Evolutionary conservation across 1,140 invertebrate genomes (phyloP), one percentile per base, ranked within the genome.

Genomic region (Acromyrmex echinatior): DNA sequence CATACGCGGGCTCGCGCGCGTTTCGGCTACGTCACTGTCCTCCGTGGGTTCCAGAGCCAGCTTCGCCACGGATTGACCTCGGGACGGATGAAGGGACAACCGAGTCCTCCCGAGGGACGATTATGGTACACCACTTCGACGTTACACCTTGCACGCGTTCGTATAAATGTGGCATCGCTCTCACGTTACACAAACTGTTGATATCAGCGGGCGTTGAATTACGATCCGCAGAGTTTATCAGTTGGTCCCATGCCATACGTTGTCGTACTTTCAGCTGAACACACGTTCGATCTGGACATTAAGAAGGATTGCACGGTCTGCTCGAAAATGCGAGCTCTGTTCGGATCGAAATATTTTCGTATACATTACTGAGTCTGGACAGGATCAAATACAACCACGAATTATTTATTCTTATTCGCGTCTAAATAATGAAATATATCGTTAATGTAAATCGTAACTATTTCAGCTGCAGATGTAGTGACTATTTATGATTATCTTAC

Each of bases 101-200:
- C 86, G 49, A 84, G 79, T 58, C 16, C 16, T 2, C 35, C 25
- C 66, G 45, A 45, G 39, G 28, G 63, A 63, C 86, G 86, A 84
- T 87, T 76, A 85, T 76, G 80, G 80, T 87, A 84, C 68, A 87
- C 71, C 78, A 25, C 53, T 66, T 58, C 60, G 70, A 76, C 79
- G 39, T 87, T 87, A 84, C 86, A 87, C 86, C 86, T 87, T 87
- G 86, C 86, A 60, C 45, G 51, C 39, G 35, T 71, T 21, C 25
- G 35, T 49, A 51, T 16, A 16, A 3, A 16, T 16, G 3, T 14
- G 45, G 25, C 39, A 5, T 35, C 70, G 16, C 49, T 63, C 74
- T 79, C 76, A 70, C 84, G 73, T 78, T 68, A 25, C 85, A 35
- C 62, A 70, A 86, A 68, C 53, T 79, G 85, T 81, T 86, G 78